Base-by-base conservation (phyloP, 2,888 invertebrate species). In the Bombylius discolor region DNA sequence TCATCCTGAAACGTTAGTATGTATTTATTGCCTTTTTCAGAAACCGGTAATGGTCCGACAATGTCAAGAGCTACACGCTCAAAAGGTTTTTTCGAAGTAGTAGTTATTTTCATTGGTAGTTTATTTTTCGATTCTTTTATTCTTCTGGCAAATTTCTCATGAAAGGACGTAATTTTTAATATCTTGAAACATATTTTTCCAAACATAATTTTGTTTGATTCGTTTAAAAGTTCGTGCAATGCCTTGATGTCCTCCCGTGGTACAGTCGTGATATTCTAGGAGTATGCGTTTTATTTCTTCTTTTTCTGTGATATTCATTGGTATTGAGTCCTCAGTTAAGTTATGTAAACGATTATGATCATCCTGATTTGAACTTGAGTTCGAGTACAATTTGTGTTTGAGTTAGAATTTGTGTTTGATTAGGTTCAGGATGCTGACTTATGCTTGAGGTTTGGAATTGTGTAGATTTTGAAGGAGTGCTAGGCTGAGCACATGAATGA, bases 41-140 rank as follows among this genome's bases (percentile, higher is more conserved):
- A 47, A 4, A 39, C 23, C 0, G 47, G 39, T 14, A 47, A 31
- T 8, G 52, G 52, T 36, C 52, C 52, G 1, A 52, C 36, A 4
- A 52, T 45, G n/a, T 52, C 51, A 3, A 52, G 45, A 3, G 45
- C 14, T 1, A 52, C 8, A 9, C 32, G 49, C 33, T 49, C 45
- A 13, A 45, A 54, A 1, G 53, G n/a, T 32, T 31, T 12, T n/a
- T 33, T 42, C 0, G 51, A 14, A 5, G 53, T 55, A 13, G 49
- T 46, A 4, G 57, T 57, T 23, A 56, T 56, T 33, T 42, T 49
- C 56, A 55, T 59, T 13, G 57, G 56, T 44, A 47, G 14, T 34
- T 49, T 56, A 14, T 34, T 50, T 31, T 47, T 51, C 6, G 14
- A 34, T 33, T 31, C 42, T 48, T 47, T 56, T 55, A 44, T 56